A percentile compares a stretch with the other conserved stretches of the same genome.
Conservation (phyloP, 2,888 invertebrate genomes). For the Kuschelorhynchus macadamiae region DNA sequence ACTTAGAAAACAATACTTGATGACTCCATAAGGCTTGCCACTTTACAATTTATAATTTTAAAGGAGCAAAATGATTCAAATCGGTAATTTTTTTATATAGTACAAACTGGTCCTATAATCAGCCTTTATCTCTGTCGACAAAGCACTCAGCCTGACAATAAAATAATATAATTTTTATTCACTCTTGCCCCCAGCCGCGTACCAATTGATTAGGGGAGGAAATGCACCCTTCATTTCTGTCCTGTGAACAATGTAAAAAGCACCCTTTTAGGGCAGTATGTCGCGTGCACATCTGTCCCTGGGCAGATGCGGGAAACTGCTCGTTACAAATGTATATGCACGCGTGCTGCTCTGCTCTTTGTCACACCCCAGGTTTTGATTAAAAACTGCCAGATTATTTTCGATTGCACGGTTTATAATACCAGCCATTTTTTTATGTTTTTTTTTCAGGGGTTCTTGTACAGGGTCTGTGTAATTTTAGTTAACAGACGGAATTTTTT, state of each 20-base stretch:
- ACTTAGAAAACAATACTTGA: too few relatives aligned
- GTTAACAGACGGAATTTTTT: too few relatives aligned
- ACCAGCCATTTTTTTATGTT: conserved; percentile 10
- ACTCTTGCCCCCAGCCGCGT: not conserved
- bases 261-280: conserved; percentile 41
- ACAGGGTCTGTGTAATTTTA: too few relatives aligned
- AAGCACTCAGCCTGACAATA: not conserved
- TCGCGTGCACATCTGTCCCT: conserved; percentile 38
- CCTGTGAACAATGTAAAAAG: conserved; percentile 24
- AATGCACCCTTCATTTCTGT: conserved; percentile 35
- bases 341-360: conserved; percentile 24
- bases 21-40: too few relatives aligned
- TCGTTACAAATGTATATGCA: conserved; percentile 25
- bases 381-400: conserved; percentile 29
- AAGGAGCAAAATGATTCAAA: too few relatives aligned
- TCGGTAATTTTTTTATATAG: too few relatives aligned
- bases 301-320: conserved; percentile 29
- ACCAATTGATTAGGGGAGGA: conserved; percentile 16
- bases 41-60: too few relatives aligned
- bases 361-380: conserved; percentile 33
- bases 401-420: conserved; percentile 26
- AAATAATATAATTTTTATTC: conserved; percentile 25
- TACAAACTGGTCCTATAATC: too few relatives aligned
- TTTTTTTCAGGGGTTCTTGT: too few relatives aligned
- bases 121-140: too few relatives aligned